Conservation (phyloP, 2,797 vertebrate species). For the Tamandua tetradactyla region DNA sequence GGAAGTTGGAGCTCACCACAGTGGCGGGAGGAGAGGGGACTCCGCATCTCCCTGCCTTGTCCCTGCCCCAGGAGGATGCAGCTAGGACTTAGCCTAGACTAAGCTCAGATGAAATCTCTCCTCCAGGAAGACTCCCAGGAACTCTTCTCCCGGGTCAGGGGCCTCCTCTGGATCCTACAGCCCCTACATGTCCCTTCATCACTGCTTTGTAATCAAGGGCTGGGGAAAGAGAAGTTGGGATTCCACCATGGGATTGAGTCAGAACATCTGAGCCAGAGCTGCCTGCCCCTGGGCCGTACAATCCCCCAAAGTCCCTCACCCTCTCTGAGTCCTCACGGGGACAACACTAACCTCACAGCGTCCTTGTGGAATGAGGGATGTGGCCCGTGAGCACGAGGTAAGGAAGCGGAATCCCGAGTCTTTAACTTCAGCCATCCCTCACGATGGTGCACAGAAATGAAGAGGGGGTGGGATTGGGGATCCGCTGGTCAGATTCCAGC, state of each 20-base stretch:
- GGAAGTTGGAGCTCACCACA: not conserved
- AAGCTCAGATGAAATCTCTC: too few species aligned
- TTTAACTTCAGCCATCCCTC: not conserved
- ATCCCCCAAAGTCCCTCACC: not conserved
- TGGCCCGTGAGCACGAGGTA: too few species aligned
- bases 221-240: not conserved
- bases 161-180: too few species aligned
- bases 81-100: too few species aligned
- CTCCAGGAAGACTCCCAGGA: too few species aligned
- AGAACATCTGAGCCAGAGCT: not conserved
- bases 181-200: too few species aligned
- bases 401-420: not conserved
- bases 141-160: too few species aligned
- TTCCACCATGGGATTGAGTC: not conserved
- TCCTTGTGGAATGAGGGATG: rapidly evolving
- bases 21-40: too few species aligned
- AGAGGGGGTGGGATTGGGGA: not conserved
- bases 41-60: too few species aligned
- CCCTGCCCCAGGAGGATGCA: too few species aligned
- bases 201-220: too few species aligned
- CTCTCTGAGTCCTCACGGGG: not conserved
- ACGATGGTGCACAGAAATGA: not conserved
- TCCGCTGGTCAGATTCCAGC: not conserved
- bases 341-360: not conserved
- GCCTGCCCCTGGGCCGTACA: too few species aligned